Percentiles rank a stretch among this genome's conserved stretches.
phyloP scores from a whole-genome alignment of 2,113 vertebrate genomes.

The Cynoglossus semilaevis region DNA sequence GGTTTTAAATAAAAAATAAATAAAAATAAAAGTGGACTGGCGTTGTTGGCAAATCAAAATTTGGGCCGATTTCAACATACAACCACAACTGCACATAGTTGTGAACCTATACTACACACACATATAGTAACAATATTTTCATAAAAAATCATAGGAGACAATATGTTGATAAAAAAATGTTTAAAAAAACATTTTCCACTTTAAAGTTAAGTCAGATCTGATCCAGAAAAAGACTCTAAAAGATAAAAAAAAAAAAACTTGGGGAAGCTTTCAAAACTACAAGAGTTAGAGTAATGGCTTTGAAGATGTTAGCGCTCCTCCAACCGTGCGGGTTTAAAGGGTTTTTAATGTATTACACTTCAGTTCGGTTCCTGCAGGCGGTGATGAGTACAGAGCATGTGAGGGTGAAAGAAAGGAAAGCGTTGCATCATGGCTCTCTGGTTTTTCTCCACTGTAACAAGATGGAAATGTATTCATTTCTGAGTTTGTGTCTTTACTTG shows the following conservation, averaged over 20 bases:
- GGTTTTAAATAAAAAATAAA: conserved; percentile 21
- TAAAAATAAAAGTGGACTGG: conserved; percentile 22
- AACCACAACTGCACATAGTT: no score
- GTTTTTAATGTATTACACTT: not conserved
- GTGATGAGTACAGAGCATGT: conserved; percentile 5
- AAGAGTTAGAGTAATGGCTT: conserved; percentile 7
- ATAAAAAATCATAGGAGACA: no score
- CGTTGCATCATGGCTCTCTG: not conserved
- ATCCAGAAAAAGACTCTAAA: no score
- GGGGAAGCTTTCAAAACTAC: not conserved
- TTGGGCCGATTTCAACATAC: no score
- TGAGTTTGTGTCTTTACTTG: not conserved
- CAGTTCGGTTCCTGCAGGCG: not conserved
- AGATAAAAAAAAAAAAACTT: not conserved
- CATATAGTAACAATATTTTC: no score
- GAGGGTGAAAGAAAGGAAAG: not conserved
- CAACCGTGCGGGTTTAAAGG: conserved; percentile 13
- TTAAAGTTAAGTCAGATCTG: no score
- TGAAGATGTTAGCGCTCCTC: conserved; percentile 14
- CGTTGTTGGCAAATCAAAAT: not conserved
- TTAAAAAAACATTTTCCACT: no score
- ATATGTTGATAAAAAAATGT: no score
- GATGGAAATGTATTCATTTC: not conserved
- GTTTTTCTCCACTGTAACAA: not conserved
- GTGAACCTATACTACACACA: no score